These are phyloP conservation scores for Platichthys flesus DNA, from an alignment of 2,113 vertebrate genomes.

Conservation along the genomic window DNA sequence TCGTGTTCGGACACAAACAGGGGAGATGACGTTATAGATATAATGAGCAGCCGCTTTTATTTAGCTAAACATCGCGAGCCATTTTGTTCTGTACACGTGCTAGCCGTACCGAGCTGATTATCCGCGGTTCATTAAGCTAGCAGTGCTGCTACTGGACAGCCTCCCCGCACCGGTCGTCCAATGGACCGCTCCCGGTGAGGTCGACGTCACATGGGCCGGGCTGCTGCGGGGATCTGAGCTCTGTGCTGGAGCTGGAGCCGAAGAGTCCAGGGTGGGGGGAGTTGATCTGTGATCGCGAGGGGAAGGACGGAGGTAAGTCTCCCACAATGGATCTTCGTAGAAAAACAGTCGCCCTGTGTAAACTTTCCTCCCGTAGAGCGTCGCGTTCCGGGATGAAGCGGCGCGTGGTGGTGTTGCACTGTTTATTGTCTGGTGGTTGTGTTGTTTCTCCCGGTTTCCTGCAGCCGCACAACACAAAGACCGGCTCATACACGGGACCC, in stretches of 20 bases:
- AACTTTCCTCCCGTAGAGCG: background rate
- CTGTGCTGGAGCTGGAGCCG: background rate
- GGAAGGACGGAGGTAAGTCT: constrained; percentile 57
- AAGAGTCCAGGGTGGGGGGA: background rate
- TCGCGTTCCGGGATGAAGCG: too few species aligned
- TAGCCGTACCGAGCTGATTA: background rate
- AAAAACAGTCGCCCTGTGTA: background rate
- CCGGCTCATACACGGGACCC: constrained; percentile 28
- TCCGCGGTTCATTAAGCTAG: background rate
- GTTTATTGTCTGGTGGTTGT: background rate
- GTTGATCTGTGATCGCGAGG: background rate
- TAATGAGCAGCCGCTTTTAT: too few species aligned
- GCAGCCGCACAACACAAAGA: constrained; percentile 59
- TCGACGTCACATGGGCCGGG: constrained; percentile 50
- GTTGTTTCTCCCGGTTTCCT: background rate
- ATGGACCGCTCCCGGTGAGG: constrained; percentile 1
- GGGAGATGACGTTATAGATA: too few species aligned
- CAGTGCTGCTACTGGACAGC: background rate
- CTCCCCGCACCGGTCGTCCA: constrained; percentile 30
- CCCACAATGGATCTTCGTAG: background rate
- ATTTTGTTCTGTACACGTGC: background rate
- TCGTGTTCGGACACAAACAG: background rate
- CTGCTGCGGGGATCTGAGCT: constrained; percentile 13
- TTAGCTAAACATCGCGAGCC: too few species aligned
- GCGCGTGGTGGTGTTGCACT: too few species aligned